Conservation (phyloP, 2,888 invertebrate species). For the Oligia fasciuncula region DNA sequence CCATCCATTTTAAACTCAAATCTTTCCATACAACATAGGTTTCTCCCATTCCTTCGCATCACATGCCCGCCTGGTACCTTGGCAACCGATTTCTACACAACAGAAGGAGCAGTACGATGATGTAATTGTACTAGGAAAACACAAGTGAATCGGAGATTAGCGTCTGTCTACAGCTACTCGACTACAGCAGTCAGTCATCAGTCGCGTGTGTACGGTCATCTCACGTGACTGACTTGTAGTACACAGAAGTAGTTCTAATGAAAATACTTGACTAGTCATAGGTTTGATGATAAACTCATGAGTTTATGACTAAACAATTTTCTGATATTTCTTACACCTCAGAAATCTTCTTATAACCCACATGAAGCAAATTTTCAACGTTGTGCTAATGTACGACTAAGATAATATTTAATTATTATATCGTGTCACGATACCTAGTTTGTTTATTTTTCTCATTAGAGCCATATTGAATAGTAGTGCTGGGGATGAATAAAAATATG, state of each 20-base stretch:
- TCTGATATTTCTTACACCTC: not conserved
- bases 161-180: not conserved
- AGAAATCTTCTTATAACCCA: not conserved
- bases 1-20: not conserved
- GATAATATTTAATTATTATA: conserved; percentile 4
- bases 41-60: not conserved
- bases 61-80: not conserved
- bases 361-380: not conserved
- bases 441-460: conserved; percentile 23
- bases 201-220: conserved; percentile 23
- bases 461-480: conserved; percentile 2
- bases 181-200: conserved; percentile 4
- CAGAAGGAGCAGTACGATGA: conserved; percentile 1
- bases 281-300: conserved; percentile 20
- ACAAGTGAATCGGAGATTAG: conserved; percentile 18
- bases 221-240: conserved; percentile 37
- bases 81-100: not conserved
- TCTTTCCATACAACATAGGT: not conserved
- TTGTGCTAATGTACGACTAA: conserved; percentile 15
- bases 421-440: not conserved
- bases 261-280: conserved; percentile 14
- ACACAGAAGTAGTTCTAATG: not conserved
- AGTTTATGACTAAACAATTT: conserved; percentile 23
- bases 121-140: conserved; percentile 47
- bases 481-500: conserved; percentile 21